Percentiles rank a stretch among this genome's conserved stretches.
These are phyloP conservation scores for Zaprionus ornatus DNA, from an alignment of 1,140 invertebrate species.

Conservation along the genomic window DNA sequence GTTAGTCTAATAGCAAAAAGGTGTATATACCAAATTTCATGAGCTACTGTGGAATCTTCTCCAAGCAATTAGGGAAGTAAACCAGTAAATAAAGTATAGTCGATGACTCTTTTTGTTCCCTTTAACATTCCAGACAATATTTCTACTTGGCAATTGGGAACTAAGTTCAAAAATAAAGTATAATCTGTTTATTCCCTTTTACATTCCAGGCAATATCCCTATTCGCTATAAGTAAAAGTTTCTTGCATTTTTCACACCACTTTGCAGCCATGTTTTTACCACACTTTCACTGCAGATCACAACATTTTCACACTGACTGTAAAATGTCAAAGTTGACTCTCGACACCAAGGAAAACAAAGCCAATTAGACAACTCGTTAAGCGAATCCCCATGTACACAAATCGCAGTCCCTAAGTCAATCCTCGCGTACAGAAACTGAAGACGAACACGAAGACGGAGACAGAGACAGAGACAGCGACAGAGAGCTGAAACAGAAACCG, in stretches of 20 bases:
- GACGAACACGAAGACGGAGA: background rate
- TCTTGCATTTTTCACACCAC: background rate
- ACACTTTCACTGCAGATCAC: background rate
- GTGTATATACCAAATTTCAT: too few species aligned
- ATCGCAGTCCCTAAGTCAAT: slow-evolving; percentile 18
- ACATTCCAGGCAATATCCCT: background rate
- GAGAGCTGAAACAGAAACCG: slow-evolving; percentile 7
- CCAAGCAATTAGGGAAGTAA: too few species aligned
- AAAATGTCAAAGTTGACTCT: slow-evolving; percentile 10
- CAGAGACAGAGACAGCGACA: background rate
- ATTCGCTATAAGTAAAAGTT: background rate
- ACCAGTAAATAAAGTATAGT: too few species aligned
- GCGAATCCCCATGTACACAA: slow-evolving; percentile 24
- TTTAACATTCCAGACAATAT: too few species aligned
- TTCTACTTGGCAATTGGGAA: too few species aligned
- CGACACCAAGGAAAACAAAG: slow-evolving; percentile 18
- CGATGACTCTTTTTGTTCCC: too few species aligned
- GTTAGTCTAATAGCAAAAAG: too few species aligned
- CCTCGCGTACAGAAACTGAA: background rate
- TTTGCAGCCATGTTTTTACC: background rate
- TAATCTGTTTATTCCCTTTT: background rate
- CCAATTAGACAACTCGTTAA: slow-evolving; percentile 57
- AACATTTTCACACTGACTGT: background rate
- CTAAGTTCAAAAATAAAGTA: too few species aligned
- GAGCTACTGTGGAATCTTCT: too few species aligned